Evolutionary conservation across 2,888 invertebrate species (phyloP), one percentile per base, ranked within the genome.

Genomic region (Mythimna loreyi): DNA sequence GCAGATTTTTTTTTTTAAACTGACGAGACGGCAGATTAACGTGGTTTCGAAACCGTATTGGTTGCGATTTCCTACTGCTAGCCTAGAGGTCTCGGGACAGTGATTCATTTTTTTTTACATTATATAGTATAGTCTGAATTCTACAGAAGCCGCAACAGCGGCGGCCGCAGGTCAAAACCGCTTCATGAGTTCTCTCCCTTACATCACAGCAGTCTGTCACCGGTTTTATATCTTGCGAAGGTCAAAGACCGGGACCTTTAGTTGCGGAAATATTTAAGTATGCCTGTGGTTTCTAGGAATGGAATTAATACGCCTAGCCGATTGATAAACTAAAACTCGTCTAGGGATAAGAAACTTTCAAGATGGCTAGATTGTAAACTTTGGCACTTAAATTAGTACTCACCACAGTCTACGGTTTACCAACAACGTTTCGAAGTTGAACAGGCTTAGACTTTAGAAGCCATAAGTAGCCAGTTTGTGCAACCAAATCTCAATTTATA

Each of bases 241-340:
- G 64, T 71, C 57, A 62, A 68, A 19, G 53, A 64, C 80, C 67
- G 36, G 4, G 1, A 23, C 19, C 50, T 43, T 2, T 16, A 43
- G 56, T 33, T 60, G 25, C 33, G 21, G n/a, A 13, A 30, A 56
- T 23, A 21, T 47, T 36, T 25, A 16, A 45, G 16, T 40, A 16
- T 23, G 45, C 19, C 13, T 72, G 63, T 13, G 72, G 77, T 72
- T 59, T 69, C 19, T 60, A 55, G 33, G 43, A 59, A 60, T 77
- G n/a, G 19, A 45, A 45, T 72, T 56, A 21, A 30, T 56, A 57
- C 68, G n/a, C 43, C 1, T 30, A 47, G 28, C 3, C 30, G 19
- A n/a, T 58, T 40, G 40, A 49, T 57, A 21, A 58, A 60, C 55
- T 71, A 0, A 30, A 55, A 78, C 28, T 47, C 45, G 45, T 71